Evolutionary conservation across 2,113 vertebrate genomes (phyloP).

Genomic region (Gobio gobio): DNA sequence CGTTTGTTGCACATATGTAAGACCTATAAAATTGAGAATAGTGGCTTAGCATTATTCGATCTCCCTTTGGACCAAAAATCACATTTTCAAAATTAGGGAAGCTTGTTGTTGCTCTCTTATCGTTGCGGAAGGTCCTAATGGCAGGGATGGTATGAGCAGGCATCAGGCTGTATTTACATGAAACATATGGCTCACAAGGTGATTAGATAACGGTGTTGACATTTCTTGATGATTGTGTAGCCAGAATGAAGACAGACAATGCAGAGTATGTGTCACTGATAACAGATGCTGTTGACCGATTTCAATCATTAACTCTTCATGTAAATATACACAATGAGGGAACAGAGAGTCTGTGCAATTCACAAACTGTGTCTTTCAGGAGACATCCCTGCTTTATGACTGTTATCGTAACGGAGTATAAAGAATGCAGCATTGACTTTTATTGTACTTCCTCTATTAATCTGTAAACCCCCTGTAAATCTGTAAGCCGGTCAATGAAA

Average conservation of each 20-base stretch:
- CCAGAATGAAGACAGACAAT: background rate
- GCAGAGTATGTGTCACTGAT: background rate
- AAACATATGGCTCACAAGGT: background rate
- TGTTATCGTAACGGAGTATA: background rate
- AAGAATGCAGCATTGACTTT: background rate
- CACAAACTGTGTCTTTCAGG: background rate
- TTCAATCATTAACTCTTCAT: constrained; percentile 35
- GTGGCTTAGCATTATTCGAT: background rate
- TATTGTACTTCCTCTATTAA: constrained; percentile 3
- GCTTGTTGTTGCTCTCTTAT: background rate
- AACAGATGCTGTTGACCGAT: background rate
- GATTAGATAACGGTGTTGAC: constrained; percentile 37
- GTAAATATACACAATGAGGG: background rate
- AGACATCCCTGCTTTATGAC: background rate
- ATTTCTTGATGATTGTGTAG: background rate
- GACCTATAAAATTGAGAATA: background rate
- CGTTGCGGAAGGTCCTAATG: background rate
- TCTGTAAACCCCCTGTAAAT: background rate
- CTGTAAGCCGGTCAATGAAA: background rate
- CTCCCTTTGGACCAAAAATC: background rate
- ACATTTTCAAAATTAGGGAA: background rate
- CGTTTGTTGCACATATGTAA: background rate
- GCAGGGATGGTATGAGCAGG: background rate
- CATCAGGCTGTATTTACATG: background rate
- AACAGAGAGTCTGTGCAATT: background rate